Conservation (phyloP, 2,888 invertebrate genomes). For the Eurois occulta region DNA sequence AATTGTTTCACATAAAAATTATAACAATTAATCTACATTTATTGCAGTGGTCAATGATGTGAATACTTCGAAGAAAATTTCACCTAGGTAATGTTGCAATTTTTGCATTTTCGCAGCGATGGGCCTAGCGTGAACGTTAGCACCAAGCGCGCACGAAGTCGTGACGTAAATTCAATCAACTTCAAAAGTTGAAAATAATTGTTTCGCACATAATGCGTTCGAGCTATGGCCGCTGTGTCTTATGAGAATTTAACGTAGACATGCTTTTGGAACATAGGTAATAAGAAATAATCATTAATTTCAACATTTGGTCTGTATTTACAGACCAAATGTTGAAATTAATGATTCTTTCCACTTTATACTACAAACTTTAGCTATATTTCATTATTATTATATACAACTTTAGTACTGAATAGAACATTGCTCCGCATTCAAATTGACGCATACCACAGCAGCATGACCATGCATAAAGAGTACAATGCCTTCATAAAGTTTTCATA, state of each 20-base stretch:
- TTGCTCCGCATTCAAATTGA: constrained; percentile 44
- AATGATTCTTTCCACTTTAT: neutral
- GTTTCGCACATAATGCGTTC: neutral
- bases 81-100: neutral
- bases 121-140: neutral
- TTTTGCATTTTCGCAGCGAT: neutral
- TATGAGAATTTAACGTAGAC: neutral
- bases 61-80: neutral
- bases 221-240: neutral
- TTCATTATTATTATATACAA: constrained; percentile 17
- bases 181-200: neutral
- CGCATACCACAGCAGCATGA: constrained; percentile 6
- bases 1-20: too few species aligned
- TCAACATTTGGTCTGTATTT: too few species aligned
- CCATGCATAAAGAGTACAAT: constrained; percentile 46
- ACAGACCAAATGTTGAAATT: neutral
- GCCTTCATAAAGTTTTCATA: constrained; percentile 40
- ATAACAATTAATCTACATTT: too few species aligned
- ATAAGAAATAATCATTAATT: neutral
- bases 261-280: neutral
- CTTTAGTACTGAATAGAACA: constrained; percentile 11
- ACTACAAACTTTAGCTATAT: neutral
- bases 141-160: neutral
- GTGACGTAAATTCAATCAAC: neutral
- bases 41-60: too few species aligned